Percentiles rank a stretch among this genome's conserved stretches.
These are phyloP conservation scores for Allochrocebus solatus DNA, from an alignment of 2,797 vertebrate species.

Conservation along the genomic window DNA sequence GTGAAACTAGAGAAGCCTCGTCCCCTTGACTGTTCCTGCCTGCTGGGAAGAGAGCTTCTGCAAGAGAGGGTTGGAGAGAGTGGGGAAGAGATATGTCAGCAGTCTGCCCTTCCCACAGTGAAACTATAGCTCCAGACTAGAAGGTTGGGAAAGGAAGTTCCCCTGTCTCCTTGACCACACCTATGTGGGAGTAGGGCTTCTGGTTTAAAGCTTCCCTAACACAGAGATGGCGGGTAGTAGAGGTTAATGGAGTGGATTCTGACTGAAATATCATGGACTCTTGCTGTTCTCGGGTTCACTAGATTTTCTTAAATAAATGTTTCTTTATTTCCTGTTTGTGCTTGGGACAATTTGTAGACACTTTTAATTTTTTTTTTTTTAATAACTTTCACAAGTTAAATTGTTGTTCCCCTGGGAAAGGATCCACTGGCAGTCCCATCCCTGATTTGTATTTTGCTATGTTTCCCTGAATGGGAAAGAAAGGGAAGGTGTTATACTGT, in stretches of 20 bases:
- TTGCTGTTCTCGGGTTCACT: not conserved
- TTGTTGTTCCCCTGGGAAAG: not conserved
- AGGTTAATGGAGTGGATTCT: not conserved
- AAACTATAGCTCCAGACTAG: not conserved
- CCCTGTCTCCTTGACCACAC: not conserved
- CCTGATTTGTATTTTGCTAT: not conserved
- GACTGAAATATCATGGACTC: not conserved
- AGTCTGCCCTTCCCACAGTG: not conserved
- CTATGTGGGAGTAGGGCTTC: not conserved
- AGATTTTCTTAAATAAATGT: not conserved
- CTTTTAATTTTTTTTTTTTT: not conserved
- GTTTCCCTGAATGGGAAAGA: not conserved
- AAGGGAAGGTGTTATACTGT: not conserved
- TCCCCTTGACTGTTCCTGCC: not conserved
- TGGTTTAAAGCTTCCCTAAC: not conserved
- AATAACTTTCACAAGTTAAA: not conserved
- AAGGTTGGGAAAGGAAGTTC: not conserved
- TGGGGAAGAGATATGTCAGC: not conserved
- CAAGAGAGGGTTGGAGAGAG: rapidly evolving
- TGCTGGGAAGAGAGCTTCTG: not conserved
- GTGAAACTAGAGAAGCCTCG: not conserved
- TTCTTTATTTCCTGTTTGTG: not conserved
- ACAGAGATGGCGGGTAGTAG: not conserved
- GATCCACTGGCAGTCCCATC: not conserved
- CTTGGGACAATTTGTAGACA: not conserved